Percentiles rank a stretch among this genome's conserved stretches.
Conservation (phyloP, 2,797 vertebrate species). For the Phrynocephalus vlangalii region DNA sequence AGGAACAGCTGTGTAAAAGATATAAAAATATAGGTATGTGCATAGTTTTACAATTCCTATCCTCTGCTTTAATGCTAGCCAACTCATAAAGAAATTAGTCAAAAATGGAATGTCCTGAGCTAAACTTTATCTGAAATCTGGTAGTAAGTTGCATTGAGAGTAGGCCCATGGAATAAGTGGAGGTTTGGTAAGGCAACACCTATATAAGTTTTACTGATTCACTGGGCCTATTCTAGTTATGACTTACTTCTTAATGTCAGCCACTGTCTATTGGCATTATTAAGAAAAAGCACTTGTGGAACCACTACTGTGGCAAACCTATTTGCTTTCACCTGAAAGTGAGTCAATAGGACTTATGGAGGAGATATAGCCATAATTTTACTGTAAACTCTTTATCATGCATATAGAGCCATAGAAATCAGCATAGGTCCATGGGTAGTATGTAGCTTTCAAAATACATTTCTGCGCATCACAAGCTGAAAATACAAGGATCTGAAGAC, state of each 20-base stretch:
- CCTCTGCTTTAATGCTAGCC: constrained; percentile 13
- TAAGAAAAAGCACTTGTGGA: neutral
- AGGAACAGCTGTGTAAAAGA: constrained; percentile 74
- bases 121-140: neutral
- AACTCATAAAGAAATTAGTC: neutral
- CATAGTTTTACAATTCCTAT: neutral
- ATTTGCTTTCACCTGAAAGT: neutral
- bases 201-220: no score
- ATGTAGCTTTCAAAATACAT: neutral
- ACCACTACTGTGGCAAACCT: neutral
- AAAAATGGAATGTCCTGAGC: neutral
- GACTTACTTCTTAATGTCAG: neutral
- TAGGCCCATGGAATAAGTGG: no score
- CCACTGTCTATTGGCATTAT: neutral
- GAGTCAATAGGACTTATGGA: neutral
- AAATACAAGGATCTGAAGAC: neutral
- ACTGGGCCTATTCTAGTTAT: neutral
- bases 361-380: neutral
- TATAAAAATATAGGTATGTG: neutral
- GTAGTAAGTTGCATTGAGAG: no score
- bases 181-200: no score
- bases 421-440: neutral
- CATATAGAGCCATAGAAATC: neutral
- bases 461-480: neutral
- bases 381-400: neutral